Base-by-base conservation (phyloP, 1,140 invertebrate species). In the Zaprionus tsacasi region DNA sequence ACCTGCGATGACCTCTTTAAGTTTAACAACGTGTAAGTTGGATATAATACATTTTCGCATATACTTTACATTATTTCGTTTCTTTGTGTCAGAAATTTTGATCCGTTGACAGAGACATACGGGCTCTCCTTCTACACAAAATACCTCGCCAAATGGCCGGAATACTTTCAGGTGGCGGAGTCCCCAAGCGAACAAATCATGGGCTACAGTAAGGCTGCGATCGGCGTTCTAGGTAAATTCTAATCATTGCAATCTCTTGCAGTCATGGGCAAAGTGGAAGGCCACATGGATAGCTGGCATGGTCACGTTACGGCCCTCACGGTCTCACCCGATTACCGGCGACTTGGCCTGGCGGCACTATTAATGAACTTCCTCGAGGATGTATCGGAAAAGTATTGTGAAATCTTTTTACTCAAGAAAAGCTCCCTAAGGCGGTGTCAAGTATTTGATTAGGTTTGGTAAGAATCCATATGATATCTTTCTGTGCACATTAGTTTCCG, bases 221-320 rank as follows among this genome's bases (percentile, higher is more conserved):
- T 25, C 13, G 12, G 5, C 4, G 21, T 45, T 8, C 15, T 15
- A 3, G 50, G 15, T 25, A 25, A 48, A 10, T 50, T 7, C 7
- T 50, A 50, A 5, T 50, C 27, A 30, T 35, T 17, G n/a, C n/a
- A 43, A 43, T 30, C n/a, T 48, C 4, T 61, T 70, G 69, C 82
- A 99, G 98, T 99, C 56, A 99, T 99, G 98, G 99, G 98, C 35
- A 99, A 99, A 94, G 96, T 98, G 11, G 99, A 99, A 94, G 99
- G 99, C 0, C 95, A 95, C 85, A 96, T 96, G 69, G 97, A 99
- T 88, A 97, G 98, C 91, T 99, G 98, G 98, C 99, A 99, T 95
- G 99, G 99, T 1, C 99, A 99, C 94, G 99, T 99, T 3, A 99
- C 99, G 17, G 98, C 98, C 13, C 93, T 99, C 7, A 99, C 98